Base-by-base conservation (phyloP, 1,140 invertebrate species). In the Zaprionus inermis region DNA sequence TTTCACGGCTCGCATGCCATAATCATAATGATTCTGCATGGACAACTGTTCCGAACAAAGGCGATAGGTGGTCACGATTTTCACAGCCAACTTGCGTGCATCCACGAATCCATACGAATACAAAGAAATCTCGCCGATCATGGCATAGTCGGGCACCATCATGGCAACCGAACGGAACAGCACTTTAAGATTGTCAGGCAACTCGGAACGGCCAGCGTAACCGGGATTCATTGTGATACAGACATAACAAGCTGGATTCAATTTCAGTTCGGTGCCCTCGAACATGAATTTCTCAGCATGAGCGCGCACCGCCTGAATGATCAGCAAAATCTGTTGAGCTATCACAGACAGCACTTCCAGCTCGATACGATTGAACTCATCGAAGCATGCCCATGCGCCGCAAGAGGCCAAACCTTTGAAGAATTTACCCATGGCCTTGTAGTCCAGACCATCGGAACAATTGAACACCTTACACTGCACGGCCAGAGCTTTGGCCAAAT, bases 211-310 rank as follows among this genome's bases (percentile, higher is more conserved):
- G 1, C 94, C 97, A 5, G 97, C 97, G 86, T 98, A 98, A 44
- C 97, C 96, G 0, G 97, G 97, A 93, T 98, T 98, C 97, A 98
- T 98, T 0, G 97, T 98, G 68, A 98, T 98, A 83, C 97, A 98
- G 0, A 98, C 96, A 71, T 97, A 97, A 80, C 97, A 97, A 6
- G 96, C 94, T 0, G 95, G 94, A 92, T 98, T 97, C 2, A 98
- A 91, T 0, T 91, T 94, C 3, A 98, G 89, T 89, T 97, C 96
- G 1, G 96, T 96, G 1, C 97, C 97, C 93, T 98, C 97, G 91
- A 98, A 98, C 51, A 95, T 92, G 85, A 98, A 97, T 54, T 93
- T 96, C 41, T 95, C 93, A 2, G 95, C 75, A 58, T 96, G 93
- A 41, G 94, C 94, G 44, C 96, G 94, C 6, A 98, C 96, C 22